Percentiles rank a stretch among this genome's conserved stretches.
Conservation (phyloP, 2,888 invertebrate genomes). For the Ochropacha duplaris region DNA sequence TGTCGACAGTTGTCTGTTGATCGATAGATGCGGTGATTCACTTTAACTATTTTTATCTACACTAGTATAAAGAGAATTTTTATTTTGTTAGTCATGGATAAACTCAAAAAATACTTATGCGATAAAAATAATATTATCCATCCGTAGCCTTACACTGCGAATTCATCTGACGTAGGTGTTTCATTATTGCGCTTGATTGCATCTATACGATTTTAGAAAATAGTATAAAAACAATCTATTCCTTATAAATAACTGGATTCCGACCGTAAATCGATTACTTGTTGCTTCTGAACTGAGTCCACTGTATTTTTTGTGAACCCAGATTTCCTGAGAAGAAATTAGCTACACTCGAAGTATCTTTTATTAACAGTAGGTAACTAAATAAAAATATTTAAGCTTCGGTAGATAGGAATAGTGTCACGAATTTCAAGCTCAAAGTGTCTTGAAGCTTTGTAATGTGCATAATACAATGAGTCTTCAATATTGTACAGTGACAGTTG, state of each 20-base stretch:
- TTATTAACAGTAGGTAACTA: constrained; percentile 21
- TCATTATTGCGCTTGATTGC: too few species aligned
- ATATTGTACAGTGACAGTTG: constrained; percentile 31
- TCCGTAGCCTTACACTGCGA: too few species aligned
- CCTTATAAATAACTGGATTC: neutral
- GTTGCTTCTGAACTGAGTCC: constrained; percentile 1
- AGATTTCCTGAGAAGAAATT: constrained; percentile 30
- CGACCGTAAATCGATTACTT: constrained; percentile 3
- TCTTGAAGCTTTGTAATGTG: constrained; percentile 23
- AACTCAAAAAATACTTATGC: too few species aligned
- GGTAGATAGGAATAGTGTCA: constrained; percentile 35
- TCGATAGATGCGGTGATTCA: too few species aligned
- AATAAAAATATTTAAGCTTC: constrained; percentile 24
- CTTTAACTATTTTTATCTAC: too few species aligned
- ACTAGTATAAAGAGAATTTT: too few species aligned
- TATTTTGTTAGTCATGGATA: too few species aligned
- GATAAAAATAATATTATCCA: too few species aligned
- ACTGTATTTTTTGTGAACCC: constrained; percentile 4
- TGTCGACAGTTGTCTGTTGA: too few species aligned
- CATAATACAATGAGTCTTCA: constrained; percentile 23
- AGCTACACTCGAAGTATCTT: constrained; percentile 25
- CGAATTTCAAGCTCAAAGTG: constrained; percentile 38
- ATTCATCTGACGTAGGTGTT: too few species aligned
- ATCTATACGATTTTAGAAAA: neutral
- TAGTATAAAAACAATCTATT: neutral